phyloP scores from a whole-genome alignment of 2,797 vertebrate genomes.

The Champsocephalus esox region DNA sequence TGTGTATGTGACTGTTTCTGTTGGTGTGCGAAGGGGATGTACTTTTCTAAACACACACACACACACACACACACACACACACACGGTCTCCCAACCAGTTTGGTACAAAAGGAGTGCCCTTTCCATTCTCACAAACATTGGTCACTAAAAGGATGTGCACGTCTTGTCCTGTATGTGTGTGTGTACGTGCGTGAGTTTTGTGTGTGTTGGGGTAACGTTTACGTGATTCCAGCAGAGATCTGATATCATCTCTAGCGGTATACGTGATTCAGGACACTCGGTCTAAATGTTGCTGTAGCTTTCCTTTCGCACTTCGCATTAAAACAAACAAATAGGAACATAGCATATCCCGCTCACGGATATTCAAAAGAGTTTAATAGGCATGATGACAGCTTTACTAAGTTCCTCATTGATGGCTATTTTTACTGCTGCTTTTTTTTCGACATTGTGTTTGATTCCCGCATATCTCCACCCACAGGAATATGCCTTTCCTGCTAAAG shows the following conservation, averaged over 20 bases:
- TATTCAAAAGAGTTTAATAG: slow-evolving; percentile 71
- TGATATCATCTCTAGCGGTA: slow-evolving; percentile 42
- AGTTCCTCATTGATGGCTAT: slow-evolving; percentile 79
- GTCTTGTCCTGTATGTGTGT: slow-evolving; percentile 25
- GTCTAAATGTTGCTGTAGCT: slow-evolving; percentile 10
- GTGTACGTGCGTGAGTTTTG: not conserved
- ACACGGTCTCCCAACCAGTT: slow-evolving; percentile 39
- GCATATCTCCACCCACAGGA: slow-evolving; percentile 63
- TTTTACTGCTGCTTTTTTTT: slow-evolving; percentile 68
- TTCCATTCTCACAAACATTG: slow-evolving; percentile 51
- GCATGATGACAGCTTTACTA: slow-evolving; percentile 82
- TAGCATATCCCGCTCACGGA: slow-evolving; percentile 60
- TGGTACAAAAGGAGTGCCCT: slow-evolving; percentile 43
- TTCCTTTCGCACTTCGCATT: slow-evolving; percentile 35
- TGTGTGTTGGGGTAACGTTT: slow-evolving; percentile 19
- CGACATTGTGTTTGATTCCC: slow-evolving; percentile 80
- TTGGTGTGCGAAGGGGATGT: slow-evolving; percentile 67
- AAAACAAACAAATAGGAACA: slow-evolving; percentile 60
- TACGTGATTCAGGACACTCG: slow-evolving; percentile 59
- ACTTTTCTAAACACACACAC: slow-evolving; percentile 73
- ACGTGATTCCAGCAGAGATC: slow-evolving; percentile 37
- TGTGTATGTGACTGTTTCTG: slow-evolving; percentile 66
- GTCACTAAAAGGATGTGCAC: slow-evolving; percentile 61
- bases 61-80: slow-evolving; percentile 11
- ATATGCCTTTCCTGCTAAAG: slow-evolving; percentile 64